These are phyloP conservation scores for Channallabes apus DNA, from an alignment of 2,797 vertebrate species.

Conservation along the genomic window DNA sequence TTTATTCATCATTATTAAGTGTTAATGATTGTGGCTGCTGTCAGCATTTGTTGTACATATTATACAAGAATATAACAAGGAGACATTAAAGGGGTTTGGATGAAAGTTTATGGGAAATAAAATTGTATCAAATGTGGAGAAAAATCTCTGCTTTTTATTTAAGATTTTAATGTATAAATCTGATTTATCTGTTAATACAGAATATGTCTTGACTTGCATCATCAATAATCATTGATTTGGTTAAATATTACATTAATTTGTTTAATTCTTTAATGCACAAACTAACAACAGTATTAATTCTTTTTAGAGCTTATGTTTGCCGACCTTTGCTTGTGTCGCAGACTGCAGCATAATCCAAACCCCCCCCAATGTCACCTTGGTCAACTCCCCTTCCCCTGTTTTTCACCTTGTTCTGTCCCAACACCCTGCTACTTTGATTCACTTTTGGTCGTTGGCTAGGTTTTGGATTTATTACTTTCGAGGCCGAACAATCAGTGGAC, in stretches of 20 bases:
- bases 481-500: slow-evolving; percentile 99
- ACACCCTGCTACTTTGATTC: slow-evolving; percentile 99
- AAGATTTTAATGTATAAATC: background rate
- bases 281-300: background rate
- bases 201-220: background rate
- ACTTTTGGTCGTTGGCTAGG: slow-evolving; percentile 99
- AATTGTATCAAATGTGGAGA: background rate
- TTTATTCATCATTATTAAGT: slow-evolving; percentile 81
- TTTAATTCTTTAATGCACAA: background rate
- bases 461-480: slow-evolving; percentile 99
- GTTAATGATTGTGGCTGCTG: slow-evolving; percentile 91
- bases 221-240: background rate
- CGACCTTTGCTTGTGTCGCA: slow-evolving; percentile 60
- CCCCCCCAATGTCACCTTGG: slow-evolving; percentile 81
- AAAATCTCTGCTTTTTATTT: background rate
- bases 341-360: slow-evolving; percentile 83
- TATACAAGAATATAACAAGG: slow-evolving; percentile 84
- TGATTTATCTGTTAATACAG: background rate
- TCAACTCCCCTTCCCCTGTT: slow-evolving; percentile 79
- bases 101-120: slow-evolving; percentile 63
- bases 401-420: slow-evolving; percentile 99
- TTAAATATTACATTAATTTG: background rate
- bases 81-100: slow-evolving; percentile 91
- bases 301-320: slow-evolving; percentile 15
- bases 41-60: slow-evolving; percentile 91